phyloP scores from a whole-genome alignment of 2,797 vertebrate genomes.

The Cygnus olor region DNA sequence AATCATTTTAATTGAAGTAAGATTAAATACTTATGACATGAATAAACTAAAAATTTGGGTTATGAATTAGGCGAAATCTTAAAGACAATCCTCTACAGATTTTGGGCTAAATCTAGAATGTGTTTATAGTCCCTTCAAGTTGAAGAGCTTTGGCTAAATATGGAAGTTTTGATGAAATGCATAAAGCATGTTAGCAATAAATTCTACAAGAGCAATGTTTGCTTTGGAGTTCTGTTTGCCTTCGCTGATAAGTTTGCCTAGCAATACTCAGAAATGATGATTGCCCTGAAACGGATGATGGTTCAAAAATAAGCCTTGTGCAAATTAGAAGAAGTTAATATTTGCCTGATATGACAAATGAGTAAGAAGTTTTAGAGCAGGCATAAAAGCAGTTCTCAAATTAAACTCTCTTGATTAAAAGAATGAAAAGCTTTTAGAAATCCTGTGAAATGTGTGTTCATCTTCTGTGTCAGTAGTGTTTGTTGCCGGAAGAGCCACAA shows the following conservation, averaged over 20 bases:
- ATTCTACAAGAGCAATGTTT: slow-evolving; percentile 24
- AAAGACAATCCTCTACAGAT: background rate
- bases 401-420: slow-evolving; percentile 21
- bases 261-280: background rate
- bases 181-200: background rate
- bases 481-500: background rate
- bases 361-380: background rate
- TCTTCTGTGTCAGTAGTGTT: background rate
- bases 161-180: background rate
- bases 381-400: background rate
- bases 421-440: slow-evolving; percentile 23
- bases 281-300: background rate
- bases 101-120: background rate
- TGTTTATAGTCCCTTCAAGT: background rate
- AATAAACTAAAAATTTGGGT: background rate
- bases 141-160: slow-evolving; percentile 14
- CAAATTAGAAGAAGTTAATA: background rate
- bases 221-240: slow-evolving; percentile 28
- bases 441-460: slow-evolving; percentile 12
- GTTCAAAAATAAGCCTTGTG: slow-evolving; percentile 25
- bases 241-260: slow-evolving; percentile 13
- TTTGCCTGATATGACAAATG: background rate
- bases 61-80: background rate
- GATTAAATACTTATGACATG: background rate
- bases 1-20: slow-evolving; percentile 8